A percentile compares a stretch with the other conserved stretches of the same genome.
Conservation (phyloP, 2,888 invertebrate species). For the Halocaridina rubra region DNA sequence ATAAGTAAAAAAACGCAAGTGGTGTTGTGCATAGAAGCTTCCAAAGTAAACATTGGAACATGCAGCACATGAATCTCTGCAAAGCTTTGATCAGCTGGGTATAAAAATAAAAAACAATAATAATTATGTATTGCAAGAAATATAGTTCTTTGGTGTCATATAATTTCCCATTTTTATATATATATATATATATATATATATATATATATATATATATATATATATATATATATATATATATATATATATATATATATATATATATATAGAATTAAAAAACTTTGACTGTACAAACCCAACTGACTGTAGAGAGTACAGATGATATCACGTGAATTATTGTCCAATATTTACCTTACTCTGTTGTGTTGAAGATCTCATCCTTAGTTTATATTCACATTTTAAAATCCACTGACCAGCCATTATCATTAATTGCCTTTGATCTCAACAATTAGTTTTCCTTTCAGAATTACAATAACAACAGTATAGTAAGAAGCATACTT, state of each 20-base stretch:
- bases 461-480: no score
- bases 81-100: conserved; percentile 29
- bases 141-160: not conserved
- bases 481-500: no score
- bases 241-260: not conserved
- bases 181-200: not conserved
- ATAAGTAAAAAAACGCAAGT: conserved; percentile 32
- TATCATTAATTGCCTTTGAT: no score
- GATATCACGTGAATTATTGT: conserved; percentile 15
- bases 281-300: not conserved
- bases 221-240: not conserved
- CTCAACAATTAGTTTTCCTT: no score
- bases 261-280: no score
- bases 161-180: not conserved
- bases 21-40: conserved; percentile 45
- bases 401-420: not conserved
- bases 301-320: not conserved
- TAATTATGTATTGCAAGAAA: not conserved
- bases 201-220: not conserved
- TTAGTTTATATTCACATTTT: not conserved
- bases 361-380: not conserved
- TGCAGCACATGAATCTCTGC: conserved; percentile 49
- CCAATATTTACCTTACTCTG: conserved; percentile 24
- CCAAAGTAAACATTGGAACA: conserved; percentile 44
- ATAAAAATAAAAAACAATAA: not conserved